phyloP scores from a whole-genome alignment of 2,113 vertebrate species.

The Danionella cerebrum region DNA sequence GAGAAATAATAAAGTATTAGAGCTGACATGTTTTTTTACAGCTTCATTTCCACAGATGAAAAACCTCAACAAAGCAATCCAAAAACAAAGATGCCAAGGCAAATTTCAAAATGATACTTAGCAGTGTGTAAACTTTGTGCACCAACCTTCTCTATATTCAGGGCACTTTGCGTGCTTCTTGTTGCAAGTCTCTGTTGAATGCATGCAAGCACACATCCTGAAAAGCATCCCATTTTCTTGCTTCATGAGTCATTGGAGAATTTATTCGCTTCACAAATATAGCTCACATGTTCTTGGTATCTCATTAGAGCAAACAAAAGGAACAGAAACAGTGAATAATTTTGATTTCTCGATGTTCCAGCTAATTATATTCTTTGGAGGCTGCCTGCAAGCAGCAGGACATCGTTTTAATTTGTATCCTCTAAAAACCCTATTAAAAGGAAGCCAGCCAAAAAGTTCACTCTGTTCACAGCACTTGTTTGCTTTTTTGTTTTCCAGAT shows the following conservation, averaged over 20 bases:
- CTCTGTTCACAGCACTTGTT: slow-evolving; percentile 38
- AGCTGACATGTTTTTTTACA: no score
- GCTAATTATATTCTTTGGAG: slow-evolving; percentile 61
- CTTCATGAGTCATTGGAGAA: slow-evolving; percentile 51
- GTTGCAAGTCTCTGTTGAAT: slow-evolving; percentile 33
- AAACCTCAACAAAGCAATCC: no score
- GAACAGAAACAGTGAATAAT: slow-evolving; percentile 48
- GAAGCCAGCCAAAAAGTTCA: slow-evolving; percentile 44
- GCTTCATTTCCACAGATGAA: no score
- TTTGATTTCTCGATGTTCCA: slow-evolving; percentile 58
- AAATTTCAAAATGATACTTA: no score
- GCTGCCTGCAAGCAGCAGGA: slow-evolving; percentile 57
- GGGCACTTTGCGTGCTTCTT: slow-evolving; percentile 12
- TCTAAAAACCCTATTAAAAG: slow-evolving; percentile 48
- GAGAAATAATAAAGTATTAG: no score
- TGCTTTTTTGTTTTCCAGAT: slow-evolving; percentile 23
- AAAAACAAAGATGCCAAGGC: background rate
- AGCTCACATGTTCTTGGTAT: slow-evolving; percentile 47
- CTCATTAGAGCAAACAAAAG: slow-evolving; percentile 55
- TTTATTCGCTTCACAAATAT: slow-evolving; percentile 59
- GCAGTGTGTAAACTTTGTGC: background rate
- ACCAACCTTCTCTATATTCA: slow-evolving; percentile 1
- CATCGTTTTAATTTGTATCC: slow-evolving; percentile 56
- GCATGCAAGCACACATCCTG: slow-evolving; percentile 27
- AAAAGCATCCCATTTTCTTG: slow-evolving; percentile 53